Conservation (phyloP, 2,888 invertebrate genomes). For the Apantesis nais region DNA sequence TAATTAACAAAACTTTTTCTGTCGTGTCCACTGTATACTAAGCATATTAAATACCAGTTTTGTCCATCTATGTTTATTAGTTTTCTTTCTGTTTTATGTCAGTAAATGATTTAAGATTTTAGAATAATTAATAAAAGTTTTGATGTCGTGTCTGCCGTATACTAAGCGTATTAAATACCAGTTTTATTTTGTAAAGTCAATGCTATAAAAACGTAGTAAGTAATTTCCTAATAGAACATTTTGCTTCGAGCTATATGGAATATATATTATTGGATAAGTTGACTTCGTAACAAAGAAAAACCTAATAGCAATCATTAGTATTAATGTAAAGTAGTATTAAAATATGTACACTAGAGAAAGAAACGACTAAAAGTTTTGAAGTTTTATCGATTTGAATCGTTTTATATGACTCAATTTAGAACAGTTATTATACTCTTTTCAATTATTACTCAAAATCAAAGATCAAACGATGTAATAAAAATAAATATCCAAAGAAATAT, state of each 20-base stretch:
- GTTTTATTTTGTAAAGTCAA: not conserved
- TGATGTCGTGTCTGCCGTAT: not conserved
- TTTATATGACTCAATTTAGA: not conserved
- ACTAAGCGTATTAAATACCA: not conserved
- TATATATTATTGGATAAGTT: too few relatives aligned
- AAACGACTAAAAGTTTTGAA: not conserved
- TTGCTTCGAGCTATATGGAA: not conserved
- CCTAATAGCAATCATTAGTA: not conserved
- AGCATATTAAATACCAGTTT: not conserved
- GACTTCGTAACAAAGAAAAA: too few relatives aligned
- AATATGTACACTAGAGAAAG: not conserved
- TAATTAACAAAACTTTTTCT: constrained; percentile 9
- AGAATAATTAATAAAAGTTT: constrained; percentile 9
- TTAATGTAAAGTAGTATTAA: not conserved
- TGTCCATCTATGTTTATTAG: constrained; percentile 16
- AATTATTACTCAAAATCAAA: not conserved
- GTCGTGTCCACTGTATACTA: not conserved
- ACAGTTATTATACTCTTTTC: not conserved
- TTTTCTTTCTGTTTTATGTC: constrained; percentile 27
- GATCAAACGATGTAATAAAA: not conserved
- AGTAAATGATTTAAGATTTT: constrained; percentile 12
- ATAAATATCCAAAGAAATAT: not conserved
- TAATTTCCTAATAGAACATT: too few relatives aligned
- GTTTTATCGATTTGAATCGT: not conserved
- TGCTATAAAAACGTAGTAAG: not conserved